Percentiles rank a stretch among this genome's conserved stretches.
These are phyloP conservation scores for Pemphredon lugubris DNA, from an alignment of 2,888 invertebrate genomes.

Conservation along the genomic window DNA sequence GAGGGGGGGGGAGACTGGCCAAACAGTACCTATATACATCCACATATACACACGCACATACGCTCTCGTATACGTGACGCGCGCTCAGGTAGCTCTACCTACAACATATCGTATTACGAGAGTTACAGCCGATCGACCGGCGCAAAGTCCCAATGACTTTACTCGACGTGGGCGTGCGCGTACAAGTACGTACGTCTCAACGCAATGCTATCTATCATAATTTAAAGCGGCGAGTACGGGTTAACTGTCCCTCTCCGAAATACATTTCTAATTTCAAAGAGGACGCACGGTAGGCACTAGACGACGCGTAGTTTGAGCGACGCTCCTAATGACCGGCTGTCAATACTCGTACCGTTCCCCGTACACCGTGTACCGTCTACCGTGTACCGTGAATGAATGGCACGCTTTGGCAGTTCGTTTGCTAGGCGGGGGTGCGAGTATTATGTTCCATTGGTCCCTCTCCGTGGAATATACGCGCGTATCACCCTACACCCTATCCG, in stretches of 20 bases:
- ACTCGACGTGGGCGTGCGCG: slow-evolving; percentile 23
- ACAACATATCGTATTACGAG: slow-evolving; percentile 61
- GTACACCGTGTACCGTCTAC: too few relatives aligned
- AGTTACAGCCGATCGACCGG: slow-evolving; percentile 33
- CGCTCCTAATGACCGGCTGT: slow-evolving; percentile 78
- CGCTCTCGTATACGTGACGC: slow-evolving; percentile 23
- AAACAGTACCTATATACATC: too few relatives aligned
- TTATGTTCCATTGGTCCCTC: slow-evolving; percentile 76
- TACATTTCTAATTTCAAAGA: too few relatives aligned
- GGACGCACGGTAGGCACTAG: too few relatives aligned
- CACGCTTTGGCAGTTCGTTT: slow-evolving; percentile 62
- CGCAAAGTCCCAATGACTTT: slow-evolving; percentile 6
- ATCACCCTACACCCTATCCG: too few relatives aligned
- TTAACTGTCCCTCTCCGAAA: too few relatives aligned
- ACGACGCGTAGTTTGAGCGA: too few relatives aligned
- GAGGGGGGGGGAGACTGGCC: too few relatives aligned
- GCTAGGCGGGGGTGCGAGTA: slow-evolving; percentile 70
- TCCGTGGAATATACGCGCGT: too few relatives aligned
- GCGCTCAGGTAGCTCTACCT: slow-evolving; percentile 55
- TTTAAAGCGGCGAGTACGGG: too few relatives aligned
- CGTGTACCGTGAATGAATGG: slow-evolving; percentile 70
- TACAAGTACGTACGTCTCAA: slow-evolving; percentile 5
- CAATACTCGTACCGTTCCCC: slow-evolving; percentile 68
- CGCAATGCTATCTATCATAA: background rate
- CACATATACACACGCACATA: too few relatives aligned